Percentiles rank a stretch among this genome's conserved stretches.
phyloP scores from a whole-genome alignment of 2,888 invertebrate species.

The Keiferia lycopersicella region DNA sequence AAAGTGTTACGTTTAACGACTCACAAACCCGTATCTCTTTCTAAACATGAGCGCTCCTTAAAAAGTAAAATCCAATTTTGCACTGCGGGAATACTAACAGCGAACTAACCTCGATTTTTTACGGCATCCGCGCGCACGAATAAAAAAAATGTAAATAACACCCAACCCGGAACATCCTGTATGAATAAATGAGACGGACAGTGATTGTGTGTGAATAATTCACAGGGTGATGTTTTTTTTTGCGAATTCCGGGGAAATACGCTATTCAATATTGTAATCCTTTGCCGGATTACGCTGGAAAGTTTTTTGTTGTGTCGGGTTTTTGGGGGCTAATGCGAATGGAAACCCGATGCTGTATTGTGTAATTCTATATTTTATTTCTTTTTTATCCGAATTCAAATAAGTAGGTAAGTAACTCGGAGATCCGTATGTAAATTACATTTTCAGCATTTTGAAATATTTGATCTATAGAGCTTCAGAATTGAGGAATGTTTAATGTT shows the following conservation, averaged over 20 bases:
- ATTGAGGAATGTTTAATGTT: too few relatives aligned
- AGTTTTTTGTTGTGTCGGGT: slow-evolving; percentile 1
- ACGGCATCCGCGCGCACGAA: neutral
- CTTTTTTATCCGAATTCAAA: too few relatives aligned
- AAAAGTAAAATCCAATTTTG: slow-evolving; percentile 24
- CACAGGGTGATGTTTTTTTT: slow-evolving; percentile 45
- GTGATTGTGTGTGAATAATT: slow-evolving; percentile 77
- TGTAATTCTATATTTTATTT: too few relatives aligned
- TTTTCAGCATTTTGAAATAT: too few relatives aligned
- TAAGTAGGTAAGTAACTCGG: too few relatives aligned
- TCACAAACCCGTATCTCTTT: neutral
- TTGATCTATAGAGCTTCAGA: too few relatives aligned
- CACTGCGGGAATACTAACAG: slow-evolving; percentile 24
- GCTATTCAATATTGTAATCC: slow-evolving; percentile 65
- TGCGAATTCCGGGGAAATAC: slow-evolving; percentile 42
- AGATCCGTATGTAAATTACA: too few relatives aligned
- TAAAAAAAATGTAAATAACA: slow-evolving; percentile 32
- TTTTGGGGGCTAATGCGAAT: neutral
- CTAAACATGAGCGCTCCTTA: slow-evolving; percentile 18
- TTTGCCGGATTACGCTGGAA: slow-evolving; percentile 52
- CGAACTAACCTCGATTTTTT: slow-evolving; percentile 22
- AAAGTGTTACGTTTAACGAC: too few relatives aligned
- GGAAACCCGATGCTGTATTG: neutral
- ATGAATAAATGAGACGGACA: slow-evolving; percentile 74
- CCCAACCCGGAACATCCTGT: slow-evolving; percentile 44